A percentile compares a stretch with the other conserved stretches of the same genome.
Evolutionary conservation across 2,113 vertebrate genomes (phyloP).

Genomic region (Phalacrocorax pelagicus): DNA sequence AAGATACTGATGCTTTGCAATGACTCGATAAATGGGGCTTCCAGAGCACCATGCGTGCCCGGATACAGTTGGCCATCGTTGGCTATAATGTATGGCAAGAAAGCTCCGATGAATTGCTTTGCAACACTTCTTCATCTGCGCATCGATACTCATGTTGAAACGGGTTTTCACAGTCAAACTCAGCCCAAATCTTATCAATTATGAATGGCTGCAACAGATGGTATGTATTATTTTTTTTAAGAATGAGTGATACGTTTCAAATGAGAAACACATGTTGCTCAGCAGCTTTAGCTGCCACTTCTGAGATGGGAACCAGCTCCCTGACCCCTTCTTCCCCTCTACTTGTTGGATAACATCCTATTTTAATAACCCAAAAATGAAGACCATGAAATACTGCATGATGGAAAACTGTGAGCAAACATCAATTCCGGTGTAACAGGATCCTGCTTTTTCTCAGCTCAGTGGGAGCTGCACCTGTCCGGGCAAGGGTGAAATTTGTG

Average conservation of each 20-base stretch:
- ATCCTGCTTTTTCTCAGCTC: neutral
- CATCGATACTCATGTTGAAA: neutral
- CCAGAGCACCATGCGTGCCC: neutral
- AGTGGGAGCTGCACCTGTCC: slow-evolving; percentile 15
- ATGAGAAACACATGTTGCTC: slow-evolving; percentile 51
- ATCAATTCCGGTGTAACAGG: neutral
- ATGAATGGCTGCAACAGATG: slow-evolving; percentile 49
- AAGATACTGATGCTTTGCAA: neutral
- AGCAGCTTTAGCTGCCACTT: slow-evolving; percentile 42
- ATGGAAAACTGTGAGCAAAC: neutral
- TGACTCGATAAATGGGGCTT: neutral
- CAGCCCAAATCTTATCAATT: slow-evolving; percentile 39
- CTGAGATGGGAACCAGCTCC: neutral
- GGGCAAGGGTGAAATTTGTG: neutral
- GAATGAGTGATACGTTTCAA: slow-evolving; percentile 58
- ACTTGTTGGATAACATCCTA: slow-evolving; percentile 42
- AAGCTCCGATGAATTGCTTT: neutral
- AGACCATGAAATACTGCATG: neutral
- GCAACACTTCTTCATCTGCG: neutral
- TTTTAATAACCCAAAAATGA: slow-evolving; percentile 36
- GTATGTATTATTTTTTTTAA: slow-evolving; percentile 39
- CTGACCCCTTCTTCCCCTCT: slow-evolving; percentile 35
- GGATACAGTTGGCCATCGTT: neutral
- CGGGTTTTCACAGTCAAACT: slow-evolving; percentile 30
- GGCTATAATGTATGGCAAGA: neutral